phyloP scores from a whole-genome alignment of 2,797 vertebrate species.

The Darevskia mixta region DNA sequence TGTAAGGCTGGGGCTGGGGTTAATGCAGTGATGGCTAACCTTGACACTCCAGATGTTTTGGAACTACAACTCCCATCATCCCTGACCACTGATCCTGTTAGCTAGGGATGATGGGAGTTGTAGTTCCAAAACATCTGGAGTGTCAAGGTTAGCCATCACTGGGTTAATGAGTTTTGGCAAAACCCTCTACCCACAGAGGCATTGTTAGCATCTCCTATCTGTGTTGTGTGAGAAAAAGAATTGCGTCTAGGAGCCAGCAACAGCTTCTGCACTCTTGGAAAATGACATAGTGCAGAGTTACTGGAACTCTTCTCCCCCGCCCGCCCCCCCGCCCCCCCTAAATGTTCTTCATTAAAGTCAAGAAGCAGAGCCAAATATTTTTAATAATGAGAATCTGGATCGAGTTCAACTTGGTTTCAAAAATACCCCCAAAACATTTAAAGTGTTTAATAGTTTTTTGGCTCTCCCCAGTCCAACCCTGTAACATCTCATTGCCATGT shows the following conservation, averaged over 20 bases:
- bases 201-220: conserved; percentile 36
- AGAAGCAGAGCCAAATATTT: conserved; percentile 82
- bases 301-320: conserved; percentile 56
- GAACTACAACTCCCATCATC: no score
- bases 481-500: conserved; percentile 82
- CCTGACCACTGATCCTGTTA: no score
- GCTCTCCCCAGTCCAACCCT: conserved; percentile 68
- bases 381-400: conserved; percentile 89
- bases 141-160: no score
- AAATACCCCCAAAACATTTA: conserved; percentile 78
- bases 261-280: conserved; percentile 50
- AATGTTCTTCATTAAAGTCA: conserved; percentile 58
- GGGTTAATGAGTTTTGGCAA: background rate
- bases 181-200: background rate
- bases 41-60: no score
- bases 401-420: conserved; percentile 70
- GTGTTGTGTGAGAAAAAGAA: conserved; percentile 42
- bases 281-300: conserved; percentile 65
- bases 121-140: no score
- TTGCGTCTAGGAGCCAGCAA: conserved; percentile 24
- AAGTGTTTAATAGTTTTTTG: conserved; percentile 86
- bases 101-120: no score
- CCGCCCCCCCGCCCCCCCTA: conserved; percentile 21
- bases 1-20: background rate
- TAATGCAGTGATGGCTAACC: no score